Base-by-base conservation (phyloP, 2,797 vertebrate species). In the Gadopsis bispinosus region DNA sequence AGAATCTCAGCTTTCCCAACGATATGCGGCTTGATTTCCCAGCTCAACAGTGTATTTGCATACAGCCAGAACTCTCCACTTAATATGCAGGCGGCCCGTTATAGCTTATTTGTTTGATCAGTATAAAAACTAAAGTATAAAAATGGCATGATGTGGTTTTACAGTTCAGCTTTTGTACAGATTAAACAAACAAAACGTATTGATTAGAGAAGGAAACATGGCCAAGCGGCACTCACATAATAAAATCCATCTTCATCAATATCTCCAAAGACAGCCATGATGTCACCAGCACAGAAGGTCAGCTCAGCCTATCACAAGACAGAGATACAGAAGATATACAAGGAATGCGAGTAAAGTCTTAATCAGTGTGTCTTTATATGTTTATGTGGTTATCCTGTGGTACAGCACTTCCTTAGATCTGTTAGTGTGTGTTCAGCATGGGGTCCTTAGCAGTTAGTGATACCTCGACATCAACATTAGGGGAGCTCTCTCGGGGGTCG, bases 161-260 rank as follows among this genome's bases (percentile, higher is more conserved):
- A 51, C 50, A 50, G 19, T 50, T 19, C 10, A 26, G 22, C 16
- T 58, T 72, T 33, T 68, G 20, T 8, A 31, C 7, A 22, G 5
- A 29, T 55, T 31, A 50, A 48, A 58, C 0, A 14, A 39, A 67
- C 8, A 13, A 45, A 54, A 39, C 9, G 5, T 29, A 19, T 43
- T 19, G 31, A 66, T 22, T 31, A 31, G 6, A 59, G 29, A 61
- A n/a, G 33, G 3, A 58, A 69, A 70, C 16, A 48, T 33, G 33
- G 17, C 45, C 3, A 37, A 69, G 56, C 19, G 37, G 16, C 63
- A 97, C 98, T 98, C 92, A 99, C 98, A 0, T 98, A 98, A 80
- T 99, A 99, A 91, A 99, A 99, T 43, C 98, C 98, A 35, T 99
- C 98, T 93, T 99, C 98, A 81, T 99, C 98, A 0, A 99, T 98